Evolutionary conservation across 2,113 vertebrate genomes (phyloP).

Genomic region (Cheirogaleus medius): DNA sequence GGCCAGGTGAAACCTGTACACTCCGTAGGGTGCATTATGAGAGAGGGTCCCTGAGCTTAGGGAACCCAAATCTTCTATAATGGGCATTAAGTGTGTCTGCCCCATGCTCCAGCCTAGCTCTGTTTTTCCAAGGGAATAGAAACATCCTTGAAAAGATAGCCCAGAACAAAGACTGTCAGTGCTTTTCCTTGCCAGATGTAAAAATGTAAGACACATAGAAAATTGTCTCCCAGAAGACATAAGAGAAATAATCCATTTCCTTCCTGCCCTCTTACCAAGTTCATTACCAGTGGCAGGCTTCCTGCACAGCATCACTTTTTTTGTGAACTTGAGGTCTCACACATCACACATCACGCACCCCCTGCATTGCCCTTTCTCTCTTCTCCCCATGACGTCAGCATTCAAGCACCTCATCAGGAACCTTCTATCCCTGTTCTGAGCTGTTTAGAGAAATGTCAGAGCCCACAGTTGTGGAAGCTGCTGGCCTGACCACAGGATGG

Average conservation of each 20-base stretch:
- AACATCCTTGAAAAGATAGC: not conserved
- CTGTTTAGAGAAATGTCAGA: not conserved
- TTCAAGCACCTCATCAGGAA: not conserved
- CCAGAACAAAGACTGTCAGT: not conserved
- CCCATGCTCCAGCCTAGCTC: not conserved
- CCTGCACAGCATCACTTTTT: not conserved
- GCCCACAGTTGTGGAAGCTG: not conserved
- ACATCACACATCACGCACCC: accelerated
- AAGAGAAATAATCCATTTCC: not conserved
- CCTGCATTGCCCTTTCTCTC: not conserved
- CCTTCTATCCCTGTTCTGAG: not conserved
- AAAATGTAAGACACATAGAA: constrained; percentile 5
- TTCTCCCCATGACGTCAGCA: not conserved
- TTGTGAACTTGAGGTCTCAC: not conserved
- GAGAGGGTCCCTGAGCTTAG: not conserved
- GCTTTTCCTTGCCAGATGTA: not conserved
- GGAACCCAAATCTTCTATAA: not conserved
- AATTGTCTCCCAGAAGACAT: not conserved
- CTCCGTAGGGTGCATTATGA: not conserved
- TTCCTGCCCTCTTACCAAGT: not conserved
- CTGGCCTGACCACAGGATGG: not conserved
- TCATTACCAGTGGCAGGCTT: not conserved
- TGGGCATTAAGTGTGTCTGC: not conserved
- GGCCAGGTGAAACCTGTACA: not conserved
- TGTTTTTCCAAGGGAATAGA: not conserved